Conservation (phyloP, 2,888 invertebrate species). For the Zygaena filipendulae region DNA sequence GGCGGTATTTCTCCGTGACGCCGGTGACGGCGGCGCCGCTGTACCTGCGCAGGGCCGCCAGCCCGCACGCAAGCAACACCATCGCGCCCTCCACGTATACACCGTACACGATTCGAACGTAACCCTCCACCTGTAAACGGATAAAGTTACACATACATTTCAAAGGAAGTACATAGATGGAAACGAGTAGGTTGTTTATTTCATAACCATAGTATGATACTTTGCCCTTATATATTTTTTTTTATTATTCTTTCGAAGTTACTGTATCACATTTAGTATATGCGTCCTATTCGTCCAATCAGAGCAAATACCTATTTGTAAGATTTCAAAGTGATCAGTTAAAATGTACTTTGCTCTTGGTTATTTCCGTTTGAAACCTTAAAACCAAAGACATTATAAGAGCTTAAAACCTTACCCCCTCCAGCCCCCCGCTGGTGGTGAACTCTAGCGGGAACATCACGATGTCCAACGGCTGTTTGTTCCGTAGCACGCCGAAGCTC, state of each 20-base stretch:
- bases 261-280: too few species aligned
- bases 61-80: slow-evolving; percentile 67
- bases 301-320: too few species aligned
- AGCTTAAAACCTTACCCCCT: slow-evolving; percentile 63
- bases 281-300: too few species aligned
- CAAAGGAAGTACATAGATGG: too few species aligned
- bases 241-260: too few species aligned
- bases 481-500: slow-evolving; percentile 69
- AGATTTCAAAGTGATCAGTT: too few species aligned
- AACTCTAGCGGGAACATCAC: slow-evolving; percentile 77
- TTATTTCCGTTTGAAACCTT: too few species aligned
- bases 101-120: slow-evolving; percentile 72
- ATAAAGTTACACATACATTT: neutral
- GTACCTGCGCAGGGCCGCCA: slow-evolving; percentile 69
- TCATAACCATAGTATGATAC: too few species aligned
- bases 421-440: slow-evolving; percentile 75
- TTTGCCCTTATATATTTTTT: too few species aligned
- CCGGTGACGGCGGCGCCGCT: slow-evolving; percentile 26
- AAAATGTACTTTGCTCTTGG: too few species aligned
- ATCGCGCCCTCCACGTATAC: slow-evolving; percentile 76
- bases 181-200: too few species aligned
- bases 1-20: slow-evolving; percentile 29
- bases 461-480: slow-evolving; percentile 56
- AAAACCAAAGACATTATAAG: too few species aligned
- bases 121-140: slow-evolving; percentile 51